phyloP scores from a whole-genome alignment of 1,140 invertebrate species.

The Solenopsis fugax region DNA sequence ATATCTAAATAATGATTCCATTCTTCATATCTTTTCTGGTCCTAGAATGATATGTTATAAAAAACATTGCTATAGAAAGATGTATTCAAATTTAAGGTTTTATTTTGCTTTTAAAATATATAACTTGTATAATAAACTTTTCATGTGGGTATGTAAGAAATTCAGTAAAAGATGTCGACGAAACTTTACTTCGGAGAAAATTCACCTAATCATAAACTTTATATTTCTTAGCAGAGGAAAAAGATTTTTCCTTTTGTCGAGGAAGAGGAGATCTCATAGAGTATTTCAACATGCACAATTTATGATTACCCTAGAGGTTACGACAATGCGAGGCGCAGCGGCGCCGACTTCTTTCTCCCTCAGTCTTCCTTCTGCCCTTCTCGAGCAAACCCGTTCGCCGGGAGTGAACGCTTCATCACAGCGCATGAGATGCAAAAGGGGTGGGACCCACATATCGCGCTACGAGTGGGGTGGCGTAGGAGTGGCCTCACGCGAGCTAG shows the following conservation, averaged over 20 bases:
- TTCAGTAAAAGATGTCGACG: neutral
- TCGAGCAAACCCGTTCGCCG: conserved; percentile 54
- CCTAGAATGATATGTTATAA: neutral
- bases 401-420: conserved; percentile 43
- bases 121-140: neutral
- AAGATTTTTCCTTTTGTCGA: neutral
- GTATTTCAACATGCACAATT: conserved; percentile 38
- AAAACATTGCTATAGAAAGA: neutral
- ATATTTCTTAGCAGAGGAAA: neutral
- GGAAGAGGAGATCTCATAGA: neutral
- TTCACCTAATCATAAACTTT: conserved; percentile 8
- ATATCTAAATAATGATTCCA: too few species aligned
- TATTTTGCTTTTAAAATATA: neutral
- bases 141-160: neutral
- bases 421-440: conserved; percentile 3
- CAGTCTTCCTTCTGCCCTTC: conserved; percentile 39
- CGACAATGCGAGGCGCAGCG: conserved; percentile 56
- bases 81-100: neutral
- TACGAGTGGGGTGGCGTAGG: conserved; percentile 60
- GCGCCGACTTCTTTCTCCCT: conserved; percentile 51
- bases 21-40: too few species aligned
- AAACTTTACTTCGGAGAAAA: neutral
- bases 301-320: conserved; percentile 58
- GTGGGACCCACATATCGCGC: neutral
- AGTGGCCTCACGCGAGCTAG: conserved; percentile 54